phyloP scores from a whole-genome alignment of 2,113 vertebrate species.

The Bos indicus region DNA sequence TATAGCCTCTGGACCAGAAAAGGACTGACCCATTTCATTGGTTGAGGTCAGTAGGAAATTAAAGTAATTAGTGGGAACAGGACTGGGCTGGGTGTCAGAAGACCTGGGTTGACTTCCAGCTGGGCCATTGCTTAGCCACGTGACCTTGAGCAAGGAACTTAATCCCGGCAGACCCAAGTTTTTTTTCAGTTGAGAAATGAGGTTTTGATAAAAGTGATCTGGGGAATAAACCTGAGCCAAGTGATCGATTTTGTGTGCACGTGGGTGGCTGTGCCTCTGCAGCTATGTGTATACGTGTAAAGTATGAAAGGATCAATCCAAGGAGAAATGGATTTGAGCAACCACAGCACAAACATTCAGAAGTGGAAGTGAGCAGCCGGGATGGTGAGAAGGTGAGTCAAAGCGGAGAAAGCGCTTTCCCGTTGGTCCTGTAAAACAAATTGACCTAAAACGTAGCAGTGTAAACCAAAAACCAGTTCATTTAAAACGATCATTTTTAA shows the following conservation, averaged over 20 bases:
- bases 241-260: not conserved
- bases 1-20: not conserved
- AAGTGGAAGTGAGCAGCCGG: not conserved
- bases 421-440: not conserved
- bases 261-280: not conserved
- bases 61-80: constrained; percentile 12
- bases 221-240: not conserved
- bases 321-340: not conserved
- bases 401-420: not conserved
- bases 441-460: not conserved
- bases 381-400: not conserved
- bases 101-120: not conserved
- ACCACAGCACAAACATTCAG: not conserved
- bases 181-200: not conserved
- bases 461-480: not conserved
- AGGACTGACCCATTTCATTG: constrained; percentile 5
- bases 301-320: not conserved
- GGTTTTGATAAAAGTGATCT: not conserved
- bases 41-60: constrained; percentile 45
- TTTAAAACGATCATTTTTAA: not conserved
- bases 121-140: not conserved
- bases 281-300: not conserved
- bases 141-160: not conserved
- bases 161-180: not conserved
- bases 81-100: not conserved